Base-by-base conservation (phyloP, 64 coral and sea anemone species). In the Dendronephthya gigantea region DNA sequence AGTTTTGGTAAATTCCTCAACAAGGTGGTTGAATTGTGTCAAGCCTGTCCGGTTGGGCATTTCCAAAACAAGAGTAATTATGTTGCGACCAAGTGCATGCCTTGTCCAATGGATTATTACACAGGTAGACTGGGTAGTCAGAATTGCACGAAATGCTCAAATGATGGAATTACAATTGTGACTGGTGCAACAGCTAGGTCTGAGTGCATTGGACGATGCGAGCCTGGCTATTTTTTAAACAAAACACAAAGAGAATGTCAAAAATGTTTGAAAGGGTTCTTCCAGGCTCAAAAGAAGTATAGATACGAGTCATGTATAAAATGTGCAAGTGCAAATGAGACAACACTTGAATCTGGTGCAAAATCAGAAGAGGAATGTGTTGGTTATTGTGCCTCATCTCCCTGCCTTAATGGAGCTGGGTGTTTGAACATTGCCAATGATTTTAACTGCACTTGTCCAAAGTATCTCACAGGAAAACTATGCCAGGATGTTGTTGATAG, bases 391-490 rank as follows among this genome's bases (percentile, higher is more conserved):
- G 72, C 72, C 0, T 79, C 28, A 0, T 87, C 39, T 16, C 90
- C 84, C 37, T 91, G 90, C 69, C 38, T 86, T 56, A 86, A 91
- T 51, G 90, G 90, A 19, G 90, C 70, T 31, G 43, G 27, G 50
- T 91, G 90, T 45, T 33, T 23, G 8, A 88, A 91, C 85, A 68
- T 83, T 82, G 35, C 82, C 38, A 41, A 40, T 23, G 85, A 72
- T 9, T 91, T 87, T 43, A 75, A 27, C 23, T 91, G 90, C 76
- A 35, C 72, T 52, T 91, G 90, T 55, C 23, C 85, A 34, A 35
- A 70, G 17, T 32, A 52, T 68, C 81, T 91, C 11, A 49, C 40
- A 19, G 90, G 90, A 27, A 72, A 47, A 28, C n/a, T 48, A 75
- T 91, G 90, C 50, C 36, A 91, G 86, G 10, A 28, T 17, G 50